These are phyloP conservation scores for Hystrix cristata DNA, from an alignment of 2,113 vertebrate genomes.

Conservation along the genomic window DNA sequence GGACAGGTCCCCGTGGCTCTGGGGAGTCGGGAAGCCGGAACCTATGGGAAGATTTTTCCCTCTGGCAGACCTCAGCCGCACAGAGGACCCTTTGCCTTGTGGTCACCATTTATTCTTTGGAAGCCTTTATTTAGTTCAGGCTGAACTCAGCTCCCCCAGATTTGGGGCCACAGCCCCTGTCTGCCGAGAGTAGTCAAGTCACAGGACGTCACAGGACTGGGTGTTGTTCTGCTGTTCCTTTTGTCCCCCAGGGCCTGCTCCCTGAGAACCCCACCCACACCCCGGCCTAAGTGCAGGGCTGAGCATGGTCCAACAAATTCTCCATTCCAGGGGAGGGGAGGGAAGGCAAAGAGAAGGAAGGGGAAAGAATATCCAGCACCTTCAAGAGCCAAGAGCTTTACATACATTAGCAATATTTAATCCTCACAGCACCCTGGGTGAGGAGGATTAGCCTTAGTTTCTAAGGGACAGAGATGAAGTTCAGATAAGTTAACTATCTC, in stretches of 20 bases:
- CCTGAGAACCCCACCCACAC: neutral
- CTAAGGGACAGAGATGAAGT: constrained; percentile 27
- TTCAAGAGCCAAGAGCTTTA: neutral
- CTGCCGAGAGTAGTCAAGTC: neutral
- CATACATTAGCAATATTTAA: constrained; percentile 41
- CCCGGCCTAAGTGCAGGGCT: too few species aligned
- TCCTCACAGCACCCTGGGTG: neutral
- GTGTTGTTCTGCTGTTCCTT: neutral
- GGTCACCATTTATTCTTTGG: neutral
- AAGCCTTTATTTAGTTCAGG: neutral
- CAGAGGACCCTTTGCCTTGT: neutral
- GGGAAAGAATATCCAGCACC: neutral
- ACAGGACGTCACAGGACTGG: neutral
- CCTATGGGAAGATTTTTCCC: constrained; percentile 75
- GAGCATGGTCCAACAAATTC: neutral
- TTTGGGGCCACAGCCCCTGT: neutral
- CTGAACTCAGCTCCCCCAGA: neutral
- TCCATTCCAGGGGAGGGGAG: neutral
- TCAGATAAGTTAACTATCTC: constrained; percentile 36
- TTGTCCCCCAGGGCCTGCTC: neutral
- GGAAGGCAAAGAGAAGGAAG: neutral
- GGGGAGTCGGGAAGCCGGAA: constrained; percentile 70
- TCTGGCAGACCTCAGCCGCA: neutral
- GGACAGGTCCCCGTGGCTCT: constrained; percentile 77
- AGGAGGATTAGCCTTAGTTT: constrained; percentile 28